phyloP scores from a whole-genome alignment of 2,797 vertebrate genomes.

The Naso thynnoides region DNA sequence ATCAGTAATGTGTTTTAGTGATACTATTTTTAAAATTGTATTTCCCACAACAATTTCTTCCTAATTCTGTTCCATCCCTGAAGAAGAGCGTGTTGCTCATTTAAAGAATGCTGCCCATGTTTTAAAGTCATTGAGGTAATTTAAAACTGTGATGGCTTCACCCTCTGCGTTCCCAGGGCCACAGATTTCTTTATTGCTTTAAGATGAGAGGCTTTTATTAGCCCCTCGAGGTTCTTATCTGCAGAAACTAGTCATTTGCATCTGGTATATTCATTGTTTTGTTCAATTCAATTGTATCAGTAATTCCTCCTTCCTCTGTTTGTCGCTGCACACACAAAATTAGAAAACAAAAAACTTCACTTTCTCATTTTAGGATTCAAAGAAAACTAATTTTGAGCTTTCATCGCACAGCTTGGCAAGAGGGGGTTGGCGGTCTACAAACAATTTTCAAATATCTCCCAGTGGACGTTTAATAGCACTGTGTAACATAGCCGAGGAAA shows the following conservation, averaged over 20 bases:
- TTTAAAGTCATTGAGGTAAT: constrained; percentile 40
- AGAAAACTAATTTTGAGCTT: background rate
- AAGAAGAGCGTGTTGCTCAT: constrained; percentile 35
- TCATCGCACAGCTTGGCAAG: background rate
- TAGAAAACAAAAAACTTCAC: background rate
- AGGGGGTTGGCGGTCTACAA: too few species aligned
- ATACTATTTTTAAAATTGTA: constrained; percentile 33
- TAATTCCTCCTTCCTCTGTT: constrained; percentile 25
- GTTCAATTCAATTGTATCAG: constrained; percentile 14
- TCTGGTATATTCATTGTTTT: constrained; percentile 27
- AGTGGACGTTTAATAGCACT: too few species aligned
- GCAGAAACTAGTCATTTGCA: constrained; percentile 34
- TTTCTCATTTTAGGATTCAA: constrained; percentile 7
- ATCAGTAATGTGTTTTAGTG: constrained; percentile 17
- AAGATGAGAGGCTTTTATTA: constrained; percentile 46
- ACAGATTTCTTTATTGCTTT: constrained; percentile 24
- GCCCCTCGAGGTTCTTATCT: constrained; percentile 21
- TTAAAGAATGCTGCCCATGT: constrained; percentile 36
- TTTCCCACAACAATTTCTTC: constrained; percentile 49
- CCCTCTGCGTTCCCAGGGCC: constrained; percentile 21
- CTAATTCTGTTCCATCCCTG: constrained; percentile 20
- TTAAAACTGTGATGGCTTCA: constrained; percentile 33
- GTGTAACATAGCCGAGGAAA: too few species aligned
- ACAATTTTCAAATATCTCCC: too few species aligned
- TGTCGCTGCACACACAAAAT: constrained; percentile 10